Base-by-base conservation (phyloP, 2,113 vertebrate species). In the Seriola rivoliana region DNA sequence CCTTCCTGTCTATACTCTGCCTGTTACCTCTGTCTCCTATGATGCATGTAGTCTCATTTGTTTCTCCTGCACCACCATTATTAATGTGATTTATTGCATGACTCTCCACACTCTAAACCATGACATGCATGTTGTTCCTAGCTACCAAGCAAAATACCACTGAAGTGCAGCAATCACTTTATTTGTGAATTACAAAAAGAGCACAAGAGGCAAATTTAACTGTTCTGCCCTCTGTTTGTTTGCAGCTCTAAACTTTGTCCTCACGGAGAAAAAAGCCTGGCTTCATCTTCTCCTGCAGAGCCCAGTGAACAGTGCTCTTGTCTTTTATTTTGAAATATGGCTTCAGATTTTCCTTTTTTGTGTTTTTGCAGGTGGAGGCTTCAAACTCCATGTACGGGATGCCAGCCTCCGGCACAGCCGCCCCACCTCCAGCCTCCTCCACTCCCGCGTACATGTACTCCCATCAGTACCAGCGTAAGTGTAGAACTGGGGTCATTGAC, bases 381-480 rank as follows among this genome's bases (percentile, higher is more conserved):
- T 86, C 95, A 40, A 95, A 95, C 87, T 90, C 95, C 36, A 91
- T 94, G 46, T 99, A 97, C 23, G 85, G 96, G 57, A 74, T 96
- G 91, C 96, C 94, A 7, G 91, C 95, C 29, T 79, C 93, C 3
- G 83, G 71, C 57, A 32, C 82, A 0, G 55, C 89, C 1, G 93
- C 92, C 21, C 90, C 95, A 14, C 94, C 95, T 38, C 36, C 91
- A 2, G 70, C 93, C 0, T 81, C 75, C 79, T 4, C 96, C 80
- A 65, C 82, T 79, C 84, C 95, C 0, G 94, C 78, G 1, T 97
- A 95, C 87, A 89, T 96, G 91, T 95, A 93, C 82, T 87, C 95
- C 0, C 97, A 96, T 78, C 59, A 95, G 0, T 98, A 97, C 84
- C 97, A 97, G 86, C 95, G 98, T 99, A 93, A 98, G 98, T 97